Evolutionary conservation across 1,140 invertebrate species (phyloP).

Genomic region (Calosoma granatense): DNA sequence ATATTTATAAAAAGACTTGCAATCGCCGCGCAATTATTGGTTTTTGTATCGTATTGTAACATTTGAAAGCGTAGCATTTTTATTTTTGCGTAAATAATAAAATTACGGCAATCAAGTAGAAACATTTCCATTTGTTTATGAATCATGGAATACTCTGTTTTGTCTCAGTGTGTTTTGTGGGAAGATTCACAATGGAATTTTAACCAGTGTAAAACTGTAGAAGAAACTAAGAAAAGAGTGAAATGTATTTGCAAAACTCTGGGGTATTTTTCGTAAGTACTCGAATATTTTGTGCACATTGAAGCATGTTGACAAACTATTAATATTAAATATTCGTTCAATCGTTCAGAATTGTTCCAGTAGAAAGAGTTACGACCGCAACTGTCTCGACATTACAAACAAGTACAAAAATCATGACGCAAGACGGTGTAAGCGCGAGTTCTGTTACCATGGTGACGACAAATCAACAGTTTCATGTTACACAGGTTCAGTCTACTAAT

Average conservation of each 20-base stretch:
- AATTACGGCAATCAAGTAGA: no score
- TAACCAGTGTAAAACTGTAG: background rate
- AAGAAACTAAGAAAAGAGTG: background rate
- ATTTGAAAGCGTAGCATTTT: no score
- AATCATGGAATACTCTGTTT: no score
- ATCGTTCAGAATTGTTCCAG: background rate
- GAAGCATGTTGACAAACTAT: background rate
- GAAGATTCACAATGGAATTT: background rate
- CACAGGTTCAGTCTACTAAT: no score
- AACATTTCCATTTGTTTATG: no score
- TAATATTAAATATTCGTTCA: background rate
- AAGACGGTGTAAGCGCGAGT: background rate
- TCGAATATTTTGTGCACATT: background rate
- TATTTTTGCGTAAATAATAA: no score
- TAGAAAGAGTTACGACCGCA: background rate
- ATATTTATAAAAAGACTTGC: no score
- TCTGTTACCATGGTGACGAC: no score
- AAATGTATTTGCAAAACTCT: background rate
- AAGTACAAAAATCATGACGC: background rate
- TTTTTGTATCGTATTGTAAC: no score
- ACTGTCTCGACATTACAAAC: background rate
- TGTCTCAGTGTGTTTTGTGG: background rate
- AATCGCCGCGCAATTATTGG: no score
- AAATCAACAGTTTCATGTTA: no score
- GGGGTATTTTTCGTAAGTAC: background rate